Conservation (phyloP, 2,888 invertebrate species). For the Odontocolon sp. region DNA sequence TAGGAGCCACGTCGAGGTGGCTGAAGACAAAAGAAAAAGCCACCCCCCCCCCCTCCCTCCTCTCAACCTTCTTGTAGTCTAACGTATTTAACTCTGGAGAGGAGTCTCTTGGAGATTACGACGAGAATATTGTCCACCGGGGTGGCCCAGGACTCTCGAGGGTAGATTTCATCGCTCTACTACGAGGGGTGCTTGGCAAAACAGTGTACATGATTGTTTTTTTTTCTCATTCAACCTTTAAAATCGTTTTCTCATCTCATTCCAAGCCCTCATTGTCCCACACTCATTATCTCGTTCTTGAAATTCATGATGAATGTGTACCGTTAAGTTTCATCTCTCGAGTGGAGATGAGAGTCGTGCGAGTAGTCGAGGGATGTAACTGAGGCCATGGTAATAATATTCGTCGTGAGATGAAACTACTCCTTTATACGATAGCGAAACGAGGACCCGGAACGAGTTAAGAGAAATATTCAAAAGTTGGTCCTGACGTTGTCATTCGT, state of each 20-base stretch:
- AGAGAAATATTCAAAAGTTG: conserved; percentile 56
- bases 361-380: neutral
- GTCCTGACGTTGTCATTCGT: conserved; percentile 40
- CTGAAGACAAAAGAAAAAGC: conserved; percentile 78
- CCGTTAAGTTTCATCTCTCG: conserved; percentile 7
- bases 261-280: neutral
- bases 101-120: conserved; percentile 75
- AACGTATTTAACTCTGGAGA: conserved; percentile 77
- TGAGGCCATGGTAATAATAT: conserved; percentile 27
- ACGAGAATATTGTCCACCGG: conserved; percentile 71
- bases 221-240: conserved; percentile 36
- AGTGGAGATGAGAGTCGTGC: neutral
- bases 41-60: conserved; percentile 43
- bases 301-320: neutral
- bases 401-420: conserved; percentile 23
- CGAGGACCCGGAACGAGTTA: conserved; percentile 40
- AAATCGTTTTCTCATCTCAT: conserved; percentile 24
- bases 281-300: neutral
- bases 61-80: conserved; percentile 57
- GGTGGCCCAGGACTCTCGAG: conserved; percentile 51
- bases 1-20: conserved; percentile 73
- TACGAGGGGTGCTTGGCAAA: conserved; percentile 31
- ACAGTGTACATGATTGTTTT: conserved; percentile 53
- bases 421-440: neutral
- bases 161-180: conserved; percentile 57